Evolutionary conservation across 2,113 vertebrate species (phyloP).

Genomic region (Perccottus glenii): DNA sequence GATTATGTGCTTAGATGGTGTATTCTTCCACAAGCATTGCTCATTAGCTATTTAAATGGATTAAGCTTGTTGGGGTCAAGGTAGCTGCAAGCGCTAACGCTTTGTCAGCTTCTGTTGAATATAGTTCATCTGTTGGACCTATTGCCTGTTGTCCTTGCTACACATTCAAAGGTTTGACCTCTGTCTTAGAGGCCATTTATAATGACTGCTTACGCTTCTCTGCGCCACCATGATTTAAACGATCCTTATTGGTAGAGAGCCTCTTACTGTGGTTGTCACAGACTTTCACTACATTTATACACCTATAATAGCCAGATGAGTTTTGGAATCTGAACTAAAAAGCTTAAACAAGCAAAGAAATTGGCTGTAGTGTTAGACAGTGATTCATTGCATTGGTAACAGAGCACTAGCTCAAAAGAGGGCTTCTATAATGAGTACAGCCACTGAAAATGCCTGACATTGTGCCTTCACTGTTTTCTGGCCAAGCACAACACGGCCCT

Average conservation of each 20-base stretch:
- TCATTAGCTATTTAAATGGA: constrained; percentile 1
- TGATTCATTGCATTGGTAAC: constrained; percentile 22
- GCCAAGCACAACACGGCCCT: constrained; percentile 42
- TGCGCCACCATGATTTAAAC: constrained; percentile 8
- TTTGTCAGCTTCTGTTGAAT: constrained; percentile 2
- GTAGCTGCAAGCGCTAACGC: background rate
- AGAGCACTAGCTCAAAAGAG: constrained; percentile 23
- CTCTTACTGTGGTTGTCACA: constrained; percentile 2
- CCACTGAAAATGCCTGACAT: constrained; percentile 26
- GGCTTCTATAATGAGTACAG: constrained; percentile 45
- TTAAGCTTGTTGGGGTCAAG: background rate
- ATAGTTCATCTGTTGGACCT: constrained; percentile 2
- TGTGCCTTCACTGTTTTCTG: constrained; percentile 32
- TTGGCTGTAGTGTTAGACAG: background rate
- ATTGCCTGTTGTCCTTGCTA: constrained; percentile 4
- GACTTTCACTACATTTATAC: constrained; percentile 8
- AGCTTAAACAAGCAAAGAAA: constrained; percentile 4
- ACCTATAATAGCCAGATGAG: constrained; percentile 6
- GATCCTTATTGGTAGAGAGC: constrained; percentile 7
- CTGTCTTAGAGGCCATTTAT: constrained; percentile 9
- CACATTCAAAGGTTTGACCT: constrained; percentile 1
- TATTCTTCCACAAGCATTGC: background rate
- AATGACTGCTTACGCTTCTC: constrained; percentile 9
- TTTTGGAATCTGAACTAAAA: constrained; percentile 6
- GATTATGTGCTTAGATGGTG: background rate